Conservation (phyloP, 2,113 vertebrate genomes). For the Hippocampus comes region DNA sequence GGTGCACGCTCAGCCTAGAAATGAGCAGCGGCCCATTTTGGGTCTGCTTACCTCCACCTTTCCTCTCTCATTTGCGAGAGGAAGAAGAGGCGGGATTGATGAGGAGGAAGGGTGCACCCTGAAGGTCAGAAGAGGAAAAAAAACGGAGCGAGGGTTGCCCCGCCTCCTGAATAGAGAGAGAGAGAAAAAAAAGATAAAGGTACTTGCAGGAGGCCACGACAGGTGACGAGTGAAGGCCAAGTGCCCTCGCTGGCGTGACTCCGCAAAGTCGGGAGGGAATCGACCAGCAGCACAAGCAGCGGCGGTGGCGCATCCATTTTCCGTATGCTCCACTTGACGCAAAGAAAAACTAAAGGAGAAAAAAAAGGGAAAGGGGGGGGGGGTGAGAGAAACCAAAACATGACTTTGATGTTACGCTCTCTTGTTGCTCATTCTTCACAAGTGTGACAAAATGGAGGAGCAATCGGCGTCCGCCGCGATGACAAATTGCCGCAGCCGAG, state of each 20-base stretch:
- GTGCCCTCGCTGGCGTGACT: slow-evolving; percentile 58
- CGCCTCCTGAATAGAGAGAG: background rate
- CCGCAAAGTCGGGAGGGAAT: slow-evolving; percentile 55
- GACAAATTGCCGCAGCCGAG: background rate
- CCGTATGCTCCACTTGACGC: slow-evolving; percentile 43
- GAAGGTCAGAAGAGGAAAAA: slow-evolving; percentile 62
- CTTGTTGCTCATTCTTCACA: background rate
- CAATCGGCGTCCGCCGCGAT: background rate
- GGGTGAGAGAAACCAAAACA: background rate
- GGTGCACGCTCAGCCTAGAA: slow-evolving; percentile 21
- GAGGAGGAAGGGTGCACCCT: slow-evolving; percentile 35
- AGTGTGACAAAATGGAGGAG: slow-evolving; percentile 1
- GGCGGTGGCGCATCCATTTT: slow-evolving; percentile 50
- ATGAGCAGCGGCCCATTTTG: slow-evolving; percentile 25
- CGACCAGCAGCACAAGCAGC: slow-evolving; percentile 24
- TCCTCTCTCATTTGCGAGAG: slow-evolving; percentile 33
- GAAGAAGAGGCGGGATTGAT: slow-evolving; percentile 27
- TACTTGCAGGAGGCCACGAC: slow-evolving; percentile 35
- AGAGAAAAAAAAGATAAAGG: slow-evolving; percentile 6
- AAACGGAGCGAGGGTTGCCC: slow-evolving; percentile 3
- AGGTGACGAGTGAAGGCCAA: slow-evolving; percentile 42
- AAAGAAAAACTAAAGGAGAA: slow-evolving; percentile 33
- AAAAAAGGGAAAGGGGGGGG: background rate
- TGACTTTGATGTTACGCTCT: background rate
- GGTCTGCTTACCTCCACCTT: slow-evolving; percentile 10